Conservation (phyloP, 2,888 invertebrate genomes). For the Athalia rosae region DNA sequence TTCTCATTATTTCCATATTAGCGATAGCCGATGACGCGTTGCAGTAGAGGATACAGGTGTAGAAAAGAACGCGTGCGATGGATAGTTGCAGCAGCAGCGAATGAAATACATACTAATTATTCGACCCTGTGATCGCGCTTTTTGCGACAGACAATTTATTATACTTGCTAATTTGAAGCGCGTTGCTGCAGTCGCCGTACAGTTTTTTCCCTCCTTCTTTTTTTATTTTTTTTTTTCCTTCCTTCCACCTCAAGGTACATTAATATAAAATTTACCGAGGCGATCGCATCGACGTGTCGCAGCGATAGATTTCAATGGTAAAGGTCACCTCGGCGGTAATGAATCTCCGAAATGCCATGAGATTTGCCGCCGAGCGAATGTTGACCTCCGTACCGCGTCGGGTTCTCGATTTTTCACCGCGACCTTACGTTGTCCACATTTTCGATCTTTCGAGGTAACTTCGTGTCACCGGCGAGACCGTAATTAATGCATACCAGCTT, state of each 20-base stretch:
- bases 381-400: slow-evolving; percentile 15
- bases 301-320: slow-evolving; percentile 20
- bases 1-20: background rate
- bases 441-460: background rate
- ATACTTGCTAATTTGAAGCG: slow-evolving; percentile 40
- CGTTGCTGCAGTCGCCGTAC: slow-evolving; percentile 23
- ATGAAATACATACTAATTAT: slow-evolving; percentile 19
- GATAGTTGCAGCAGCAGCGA: background rate
- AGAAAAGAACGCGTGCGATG: background rate
- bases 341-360: slow-evolving; percentile 17
- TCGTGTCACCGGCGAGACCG: background rate
- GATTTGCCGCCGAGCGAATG: background rate
- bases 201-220: slow-evolving; percentile 3
- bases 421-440: slow-evolving; percentile 6
- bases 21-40: background rate
- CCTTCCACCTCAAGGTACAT: slow-evolving; percentile 7
- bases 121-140: slow-evolving; percentile 24
- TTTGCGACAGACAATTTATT: slow-evolving; percentile 17
- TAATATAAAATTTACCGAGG: background rate
- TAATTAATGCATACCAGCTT: background rate
- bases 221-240: background rate
- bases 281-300: background rate
- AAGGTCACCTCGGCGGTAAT: slow-evolving; percentile 12
- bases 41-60: background rate
- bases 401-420: slow-evolving; percentile 1